Base-by-base conservation (phyloP, 2,113 vertebrate genomes). In the Physeter macrocephalus region DNA sequence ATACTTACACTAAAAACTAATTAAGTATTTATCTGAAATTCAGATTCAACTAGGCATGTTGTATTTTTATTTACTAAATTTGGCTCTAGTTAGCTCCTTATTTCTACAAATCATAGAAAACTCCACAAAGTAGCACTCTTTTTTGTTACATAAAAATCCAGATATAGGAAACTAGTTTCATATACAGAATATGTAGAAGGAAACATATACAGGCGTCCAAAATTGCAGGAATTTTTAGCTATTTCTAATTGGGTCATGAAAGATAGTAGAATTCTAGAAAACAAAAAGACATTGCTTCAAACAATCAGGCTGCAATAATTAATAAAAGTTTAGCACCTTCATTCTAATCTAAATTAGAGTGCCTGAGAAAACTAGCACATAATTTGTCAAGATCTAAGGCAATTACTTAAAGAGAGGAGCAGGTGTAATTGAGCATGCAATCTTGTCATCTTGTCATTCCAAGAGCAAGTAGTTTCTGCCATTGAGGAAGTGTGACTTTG, bases 371-470 rank as follows among this genome's bases (percentile, higher is more conserved):
- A 98, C 96, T 81, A 98, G 98, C 74, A 94, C 96, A 36, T 97
- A 96, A 98, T 98, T 98, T 98, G 98, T 97, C 93, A 95, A 88
- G 97, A 92, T 96, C 93, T 98, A 97, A 98, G 96, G 98, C 97
- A 97, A 97, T 98, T 96, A 92, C 97, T 98, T 98, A 95, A 95
- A 93, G 98, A 97, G 97, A 98, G 96, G 94, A 98, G 80, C 96
- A 82, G 95, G 97, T 98, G 98, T 98, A 99, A 98, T 98, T 98
- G 98, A 98, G 98, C 98, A 97, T 98, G 96, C 78, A 97, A 67
- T 72, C 91, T 52, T 95, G 97, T 98, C 98, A 98, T 77, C 97
- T 94, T 98, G 98, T 99, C 98, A 98, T 67, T 97, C 87, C 21
- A 41, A 90, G 66, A 90, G 89, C 94, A 98, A 93, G 92, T 92